Base-by-base conservation (phyloP, 2,888 invertebrate species). In the Drosophila demipolita region DNA sequence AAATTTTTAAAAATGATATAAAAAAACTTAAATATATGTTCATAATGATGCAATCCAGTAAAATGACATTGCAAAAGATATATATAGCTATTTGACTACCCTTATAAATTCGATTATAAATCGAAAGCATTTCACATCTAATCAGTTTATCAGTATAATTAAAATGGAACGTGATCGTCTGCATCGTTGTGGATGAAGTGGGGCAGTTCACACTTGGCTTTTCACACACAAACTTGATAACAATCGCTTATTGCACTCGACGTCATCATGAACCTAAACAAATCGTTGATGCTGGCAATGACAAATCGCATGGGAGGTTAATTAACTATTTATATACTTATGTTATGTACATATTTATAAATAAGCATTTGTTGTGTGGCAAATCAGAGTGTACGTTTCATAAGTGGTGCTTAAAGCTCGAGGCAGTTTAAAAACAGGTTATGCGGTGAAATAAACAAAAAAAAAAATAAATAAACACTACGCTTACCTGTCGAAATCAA, bases 61-160 rank as follows among this genome's bases (percentile, higher is more conserved):
- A 23, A 15, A 15, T 15, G 1, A 0, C 8, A 23, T 20, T 45
- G 23, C 15, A 15, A 2, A 15, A 45, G 20, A 45, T 45, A 4
- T 15, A 20, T 12, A 15, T 23, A 45, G 12, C 8, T 23, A 20
- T 1, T 40, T 40, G 4, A 1, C 9, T 9, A 36, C 8, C 29
- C 20, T 3, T 3, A 11, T n/a, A 4, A 7, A 65, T 20, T 33
- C n/a, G 12, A 9, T 5, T 17, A 40, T n/a, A 40, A 40, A 70
- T 55, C n/a, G 36, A 4, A 69, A 52, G 17, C 45, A 48, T 26
- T 26, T 53, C 36, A 52, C 26, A 53, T 72, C 71, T 83, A 73
- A 88, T 83, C 83, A 66, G 69, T 59, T 83, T 70, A 88, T 83
- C 83, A 66, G 69, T 59, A 60, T 42, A 73, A 67, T 79, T 69